Evolutionary conservation across 2,113 vertebrate species (phyloP).

Genomic region (Callopanchax toddi): DNA sequence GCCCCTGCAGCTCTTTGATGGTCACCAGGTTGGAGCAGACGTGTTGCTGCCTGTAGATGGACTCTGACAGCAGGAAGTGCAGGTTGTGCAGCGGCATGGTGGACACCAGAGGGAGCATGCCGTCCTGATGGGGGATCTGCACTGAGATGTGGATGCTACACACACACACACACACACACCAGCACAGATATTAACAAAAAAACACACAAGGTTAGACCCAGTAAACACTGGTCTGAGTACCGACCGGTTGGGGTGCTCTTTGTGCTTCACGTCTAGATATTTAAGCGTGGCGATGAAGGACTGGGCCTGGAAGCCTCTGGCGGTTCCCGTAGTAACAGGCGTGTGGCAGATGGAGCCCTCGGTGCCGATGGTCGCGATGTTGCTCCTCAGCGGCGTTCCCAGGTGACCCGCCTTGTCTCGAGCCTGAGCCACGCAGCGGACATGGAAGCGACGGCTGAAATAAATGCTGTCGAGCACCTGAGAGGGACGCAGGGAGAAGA

Average conservation of each 20-base stretch:
- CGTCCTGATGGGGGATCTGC: slow-evolving; percentile 98
- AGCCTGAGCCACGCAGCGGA: slow-evolving; percentile 95
- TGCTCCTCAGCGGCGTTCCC: slow-evolving; percentile 93
- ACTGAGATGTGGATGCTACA: slow-evolving; percentile 96
- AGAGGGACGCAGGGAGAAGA: not conserved
- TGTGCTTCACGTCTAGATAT: slow-evolving; percentile 97
- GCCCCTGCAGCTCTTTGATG: slow-evolving; percentile 84
- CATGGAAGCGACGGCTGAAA: slow-evolving; percentile 94
- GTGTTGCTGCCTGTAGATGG: slow-evolving; percentile 96
- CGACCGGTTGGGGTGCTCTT: slow-evolving; percentile 97
- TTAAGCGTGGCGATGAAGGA: slow-evolving; percentile 95
- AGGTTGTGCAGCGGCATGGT: slow-evolving; percentile 96
- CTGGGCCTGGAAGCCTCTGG: slow-evolving; percentile 95
- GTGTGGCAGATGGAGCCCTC: slow-evolving; percentile 97
- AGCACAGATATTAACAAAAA: not conserved
- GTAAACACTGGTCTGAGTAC: rapidly evolving
- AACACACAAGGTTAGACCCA: rapidly evolving
- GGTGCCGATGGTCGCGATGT: slow-evolving; percentile 89
- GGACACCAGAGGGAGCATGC: slow-evolving; percentile 97
- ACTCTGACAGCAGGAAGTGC: slow-evolving; percentile 95
- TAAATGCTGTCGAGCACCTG: slow-evolving; percentile 98
- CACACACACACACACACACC: slow-evolving; percentile 62
- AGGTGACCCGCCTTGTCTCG: slow-evolving; percentile 89
- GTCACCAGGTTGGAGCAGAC: slow-evolving; percentile 96
- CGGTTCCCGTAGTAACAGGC: slow-evolving; percentile 91